A percentile compares a stretch with the other conserved stretches of the same genome.
Evolutionary conservation across 2,888 invertebrate genomes (phyloP).

Genomic region (Diadromus collaris): DNA sequence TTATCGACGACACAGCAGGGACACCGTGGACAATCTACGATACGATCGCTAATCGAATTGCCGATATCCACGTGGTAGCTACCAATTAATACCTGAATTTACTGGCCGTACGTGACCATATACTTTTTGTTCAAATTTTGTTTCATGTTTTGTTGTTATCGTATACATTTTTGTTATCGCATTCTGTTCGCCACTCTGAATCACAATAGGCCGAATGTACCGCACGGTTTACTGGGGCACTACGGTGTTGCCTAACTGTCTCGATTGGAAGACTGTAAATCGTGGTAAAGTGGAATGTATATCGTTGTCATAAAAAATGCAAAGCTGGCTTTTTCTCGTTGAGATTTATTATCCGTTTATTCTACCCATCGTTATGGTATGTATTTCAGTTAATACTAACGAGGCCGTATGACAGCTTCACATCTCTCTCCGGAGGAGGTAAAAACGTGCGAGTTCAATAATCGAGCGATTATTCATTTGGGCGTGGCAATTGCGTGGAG

Average conservation of each 20-base stretch:
- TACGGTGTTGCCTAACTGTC: constrained; percentile 2
- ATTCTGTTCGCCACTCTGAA: constrained; percentile 35
- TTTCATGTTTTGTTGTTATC: constrained; percentile 19
- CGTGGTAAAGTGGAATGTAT: constrained; percentile 25
- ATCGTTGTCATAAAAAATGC: constrained; percentile 17
- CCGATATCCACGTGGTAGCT: constrained; percentile 47
- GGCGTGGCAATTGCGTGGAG: constrained; percentile 44
- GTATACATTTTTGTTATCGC: constrained; percentile 22
- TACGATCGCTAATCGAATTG: constrained; percentile 56
- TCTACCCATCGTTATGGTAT: not conserved
- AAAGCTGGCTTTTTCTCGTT: constrained; percentile 23
- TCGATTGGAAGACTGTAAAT: constrained; percentile 24
- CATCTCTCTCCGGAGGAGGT: not conserved
- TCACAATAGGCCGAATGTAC: constrained; percentile 25
- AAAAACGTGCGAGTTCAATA: constrained; percentile 29
- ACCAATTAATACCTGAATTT: constrained; percentile 56
- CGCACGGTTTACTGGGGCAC: constrained; percentile 5
- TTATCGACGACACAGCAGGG: constrained; percentile 44
- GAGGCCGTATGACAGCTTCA: constrained; percentile 14
- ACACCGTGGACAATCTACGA: constrained; percentile 37
- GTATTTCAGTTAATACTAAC: constrained; percentile 14
- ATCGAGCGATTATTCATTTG: constrained; percentile 37
- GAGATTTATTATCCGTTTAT: constrained; percentile 30
- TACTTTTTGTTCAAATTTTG: constrained; percentile 8
- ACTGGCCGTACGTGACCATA: constrained; percentile 27